phyloP scores from a whole-genome alignment of 2,113 vertebrate species.

The Apodemus sylvaticus region DNA sequence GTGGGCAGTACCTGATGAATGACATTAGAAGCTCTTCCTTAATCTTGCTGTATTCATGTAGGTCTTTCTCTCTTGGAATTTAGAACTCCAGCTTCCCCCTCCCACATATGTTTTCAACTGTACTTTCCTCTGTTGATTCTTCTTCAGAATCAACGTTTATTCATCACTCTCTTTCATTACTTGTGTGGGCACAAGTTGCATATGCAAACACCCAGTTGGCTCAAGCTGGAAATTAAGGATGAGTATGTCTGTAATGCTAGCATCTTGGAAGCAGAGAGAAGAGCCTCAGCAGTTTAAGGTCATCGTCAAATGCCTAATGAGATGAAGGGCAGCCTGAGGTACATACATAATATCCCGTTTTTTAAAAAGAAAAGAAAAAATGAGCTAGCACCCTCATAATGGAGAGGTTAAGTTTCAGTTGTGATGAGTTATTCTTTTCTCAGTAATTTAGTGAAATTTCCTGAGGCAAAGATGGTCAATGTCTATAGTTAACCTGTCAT shows the following conservation, averaged over 20 bases:
- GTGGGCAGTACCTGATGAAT: neutral
- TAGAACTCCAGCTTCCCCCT: neutral
- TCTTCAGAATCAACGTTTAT: neutral
- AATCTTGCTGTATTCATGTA: neutral
- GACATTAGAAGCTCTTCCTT: neutral
- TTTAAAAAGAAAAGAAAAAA: neutral
- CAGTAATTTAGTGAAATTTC: conserved; percentile 32
- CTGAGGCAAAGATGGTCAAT: neutral
- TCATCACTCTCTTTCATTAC: neutral
- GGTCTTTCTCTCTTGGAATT: neutral
- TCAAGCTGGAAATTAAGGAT: neutral
- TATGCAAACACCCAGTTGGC: neutral
- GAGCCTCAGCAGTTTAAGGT: neutral
- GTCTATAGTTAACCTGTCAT: neutral
- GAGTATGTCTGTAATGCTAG: neutral
- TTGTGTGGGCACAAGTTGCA: neutral
- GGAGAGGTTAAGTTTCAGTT: neutral
- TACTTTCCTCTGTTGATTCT: neutral
- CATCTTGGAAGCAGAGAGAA: neutral
- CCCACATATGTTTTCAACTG: neutral
- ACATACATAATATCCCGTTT: no score
- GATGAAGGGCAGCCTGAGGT: neutral
- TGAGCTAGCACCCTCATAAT: neutral
- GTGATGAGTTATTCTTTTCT: conserved; percentile 40
- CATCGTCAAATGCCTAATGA: neutral